phyloP scores from a whole-genome alignment of 2,888 invertebrate genomes.

The Andricus curvator region DNA sequence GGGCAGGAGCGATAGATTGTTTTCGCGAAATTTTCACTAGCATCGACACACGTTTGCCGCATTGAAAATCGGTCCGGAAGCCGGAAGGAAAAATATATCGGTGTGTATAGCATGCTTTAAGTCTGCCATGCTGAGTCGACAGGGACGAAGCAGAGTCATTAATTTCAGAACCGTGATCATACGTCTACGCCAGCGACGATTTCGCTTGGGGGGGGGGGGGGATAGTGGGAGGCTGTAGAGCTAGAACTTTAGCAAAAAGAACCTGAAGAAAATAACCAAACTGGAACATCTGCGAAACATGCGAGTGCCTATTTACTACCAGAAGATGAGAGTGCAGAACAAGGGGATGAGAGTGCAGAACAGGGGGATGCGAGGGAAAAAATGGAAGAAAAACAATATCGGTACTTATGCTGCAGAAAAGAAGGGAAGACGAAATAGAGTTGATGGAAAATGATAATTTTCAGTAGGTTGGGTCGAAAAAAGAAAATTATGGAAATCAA shows the following conservation, averaged over 20 bases:
- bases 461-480: too few relatives aligned
- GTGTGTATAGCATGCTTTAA: conserved; percentile 23
- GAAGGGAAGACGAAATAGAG: not conserved
- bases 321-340: not conserved
- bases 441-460: not conserved
- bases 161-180: conserved; percentile 60
- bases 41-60: conserved; percentile 12
- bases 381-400: not conserved
- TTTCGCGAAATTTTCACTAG: conserved; percentile 33
- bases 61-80: conserved; percentile 37
- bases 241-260: not conserved
- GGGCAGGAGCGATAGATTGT: conserved; percentile 28
- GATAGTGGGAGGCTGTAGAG: not conserved
- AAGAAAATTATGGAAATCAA: too few relatives aligned
- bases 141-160: conserved; percentile 59
- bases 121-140: conserved; percentile 47
- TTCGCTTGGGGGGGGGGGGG: not conserved
- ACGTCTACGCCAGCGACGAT: conserved; percentile 59
- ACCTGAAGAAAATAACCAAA: not conserved
- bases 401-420: not conserved
- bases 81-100: conserved; percentile 28
- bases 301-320: not conserved
- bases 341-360: not conserved
- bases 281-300: conserved; percentile 8
- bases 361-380: not conserved